These are phyloP conservation scores for Caenorhabditis sp. DNA, from an alignment of 2,888 invertebrate genomes.

Conservation along the genomic window DNA sequence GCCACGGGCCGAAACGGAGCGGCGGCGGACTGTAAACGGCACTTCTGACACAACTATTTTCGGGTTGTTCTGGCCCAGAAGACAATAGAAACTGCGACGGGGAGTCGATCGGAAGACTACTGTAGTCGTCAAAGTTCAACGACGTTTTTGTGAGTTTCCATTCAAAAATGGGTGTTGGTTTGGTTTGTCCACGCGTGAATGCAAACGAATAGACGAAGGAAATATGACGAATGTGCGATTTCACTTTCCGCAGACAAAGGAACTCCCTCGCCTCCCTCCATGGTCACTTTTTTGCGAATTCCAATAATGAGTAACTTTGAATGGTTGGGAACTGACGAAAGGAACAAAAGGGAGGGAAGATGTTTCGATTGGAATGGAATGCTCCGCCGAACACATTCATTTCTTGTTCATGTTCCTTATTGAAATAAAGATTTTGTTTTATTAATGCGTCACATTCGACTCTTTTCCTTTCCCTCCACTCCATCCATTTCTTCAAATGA, in stretches of 20 bases:
- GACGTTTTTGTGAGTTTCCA: background rate
- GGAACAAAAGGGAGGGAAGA: no score
- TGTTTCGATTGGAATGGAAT: no score
- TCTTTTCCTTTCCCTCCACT: no score
- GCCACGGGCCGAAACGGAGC: background rate
- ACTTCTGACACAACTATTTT: background rate
- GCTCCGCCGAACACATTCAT: no score
- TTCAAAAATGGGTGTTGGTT: background rate
- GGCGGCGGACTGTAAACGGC: slow-evolving; percentile 1
- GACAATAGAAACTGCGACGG: background rate
- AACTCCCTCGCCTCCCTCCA: background rate
- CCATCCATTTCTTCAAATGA: no score
- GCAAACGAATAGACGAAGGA: slow-evolving; percentile 16
- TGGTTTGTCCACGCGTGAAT: slow-evolving; percentile 10
- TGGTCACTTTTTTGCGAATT: slow-evolving; percentile 9
- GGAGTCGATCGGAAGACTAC: background rate
- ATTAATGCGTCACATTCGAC: no score
- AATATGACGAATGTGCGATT: slow-evolving; percentile 21
- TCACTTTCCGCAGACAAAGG: slow-evolving; percentile 17
- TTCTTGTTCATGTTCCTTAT: no score
- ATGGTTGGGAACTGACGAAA: no score
- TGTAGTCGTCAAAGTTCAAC: slow-evolving; percentile 7
- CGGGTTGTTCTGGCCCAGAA: slow-evolving; percentile 1
- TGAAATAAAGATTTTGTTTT: no score
- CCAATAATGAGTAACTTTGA: background rate